These are phyloP conservation scores for Erythrocercus mccallii DNA, from an alignment of 2,113 vertebrate genomes.

Conservation along the genomic window DNA sequence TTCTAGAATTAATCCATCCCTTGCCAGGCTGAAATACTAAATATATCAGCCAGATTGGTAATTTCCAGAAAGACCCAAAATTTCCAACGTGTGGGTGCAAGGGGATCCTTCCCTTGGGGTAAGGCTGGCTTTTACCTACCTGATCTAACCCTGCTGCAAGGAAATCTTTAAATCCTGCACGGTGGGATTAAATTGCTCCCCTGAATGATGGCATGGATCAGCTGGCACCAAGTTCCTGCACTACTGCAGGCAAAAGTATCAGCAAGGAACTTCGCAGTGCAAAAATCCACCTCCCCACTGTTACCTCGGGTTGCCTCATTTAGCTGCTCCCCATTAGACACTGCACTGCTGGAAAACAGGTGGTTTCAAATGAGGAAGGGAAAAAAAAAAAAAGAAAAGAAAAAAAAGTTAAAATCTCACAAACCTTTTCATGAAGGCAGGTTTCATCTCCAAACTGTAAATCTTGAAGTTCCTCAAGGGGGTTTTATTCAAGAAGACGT, in stretches of 20 bases:
- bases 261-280: not conserved
- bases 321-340: not conserved
- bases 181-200: not conserved
- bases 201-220: not conserved
- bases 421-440: slow-evolving; percentile 75
- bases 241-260: not conserved
- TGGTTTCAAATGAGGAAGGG: not conserved
- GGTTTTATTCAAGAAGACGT: slow-evolving; percentile 72
- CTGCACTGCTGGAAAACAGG: not conserved
- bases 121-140: not conserved
- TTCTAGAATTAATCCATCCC: slow-evolving; percentile 8
- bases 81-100: not conserved
- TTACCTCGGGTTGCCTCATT: not conserved
- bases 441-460: slow-evolving; percentile 79
- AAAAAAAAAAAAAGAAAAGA: rapidly evolving
- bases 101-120: not conserved
- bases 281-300: not conserved
- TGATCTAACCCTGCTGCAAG: not conserved
- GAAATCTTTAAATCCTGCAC: not conserved
- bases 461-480: slow-evolving; percentile 79
- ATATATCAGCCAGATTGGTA: not conserved
- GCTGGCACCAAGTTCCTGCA: not conserved
- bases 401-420: not conserved
- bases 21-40: not conserved
- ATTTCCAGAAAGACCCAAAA: not conserved